Conservation (phyloP, 2,888 invertebrate species). For the Sympetrum striolatum region DNA sequence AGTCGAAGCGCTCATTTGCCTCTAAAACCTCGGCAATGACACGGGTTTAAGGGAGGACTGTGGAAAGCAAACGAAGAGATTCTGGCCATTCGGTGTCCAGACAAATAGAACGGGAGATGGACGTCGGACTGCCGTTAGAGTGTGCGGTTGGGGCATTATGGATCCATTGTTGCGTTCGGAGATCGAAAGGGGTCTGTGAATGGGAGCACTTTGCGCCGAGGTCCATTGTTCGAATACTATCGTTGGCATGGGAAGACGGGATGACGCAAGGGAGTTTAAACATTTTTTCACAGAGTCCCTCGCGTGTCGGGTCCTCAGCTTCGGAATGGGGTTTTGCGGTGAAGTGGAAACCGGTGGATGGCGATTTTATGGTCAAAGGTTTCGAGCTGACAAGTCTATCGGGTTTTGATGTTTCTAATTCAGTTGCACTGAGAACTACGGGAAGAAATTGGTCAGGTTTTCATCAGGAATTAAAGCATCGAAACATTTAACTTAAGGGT, state of each 20-base stretch:
- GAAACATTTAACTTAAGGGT: too few relatives aligned
- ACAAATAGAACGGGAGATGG: not conserved
- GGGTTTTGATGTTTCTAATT: too few relatives aligned
- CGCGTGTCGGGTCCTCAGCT: too few relatives aligned
- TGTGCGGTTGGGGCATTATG: not conserved
- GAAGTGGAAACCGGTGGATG: too few relatives aligned
- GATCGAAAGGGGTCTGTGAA: not conserved
- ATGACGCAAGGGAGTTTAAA: not conserved
- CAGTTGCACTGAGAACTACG: too few relatives aligned
- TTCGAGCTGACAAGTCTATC: too few relatives aligned
- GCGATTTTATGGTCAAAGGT: too few relatives aligned
- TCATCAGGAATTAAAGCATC: too few relatives aligned
- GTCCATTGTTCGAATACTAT: not conserved
- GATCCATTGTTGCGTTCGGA: constrained; percentile 19
- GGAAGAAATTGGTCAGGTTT: too few relatives aligned
- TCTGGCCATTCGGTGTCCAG: not conserved
- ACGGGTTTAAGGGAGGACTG: not conserved
- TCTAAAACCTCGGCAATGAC: not conserved
- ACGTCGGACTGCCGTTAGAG: not conserved
- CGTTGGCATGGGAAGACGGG: not conserved
- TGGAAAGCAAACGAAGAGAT: not conserved
- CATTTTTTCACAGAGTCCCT: too few relatives aligned
- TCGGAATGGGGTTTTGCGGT: too few relatives aligned
- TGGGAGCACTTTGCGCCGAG: not conserved
- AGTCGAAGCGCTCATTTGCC: not conserved